Percentiles rank a stretch among this genome's conserved stretches.
Conservation (phyloP, 2,888 invertebrate genomes). For the Gandaritis pyraliata region DNA sequence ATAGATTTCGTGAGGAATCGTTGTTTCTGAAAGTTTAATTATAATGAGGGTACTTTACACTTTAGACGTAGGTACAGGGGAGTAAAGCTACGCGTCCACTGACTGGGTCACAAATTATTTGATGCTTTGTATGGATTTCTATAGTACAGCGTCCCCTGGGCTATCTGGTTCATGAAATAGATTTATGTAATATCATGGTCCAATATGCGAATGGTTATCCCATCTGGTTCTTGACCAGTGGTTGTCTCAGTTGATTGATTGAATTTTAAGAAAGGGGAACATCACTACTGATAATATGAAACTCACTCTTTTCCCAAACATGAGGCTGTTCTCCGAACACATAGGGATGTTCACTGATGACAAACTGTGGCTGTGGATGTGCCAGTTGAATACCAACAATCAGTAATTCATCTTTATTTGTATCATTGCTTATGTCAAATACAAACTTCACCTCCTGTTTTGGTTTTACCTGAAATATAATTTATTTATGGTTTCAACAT, state of each 20-base stretch:
- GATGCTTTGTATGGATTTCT: too few relatives aligned
- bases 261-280: too few relatives aligned
- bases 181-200: too few relatives aligned
- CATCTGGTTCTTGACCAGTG: too few relatives aligned
- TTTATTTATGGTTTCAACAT: background rate
- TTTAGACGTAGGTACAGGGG: too few relatives aligned
- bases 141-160: too few relatives aligned
- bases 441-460: constrained; percentile 55
- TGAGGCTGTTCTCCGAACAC: constrained; percentile 56
- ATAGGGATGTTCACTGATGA: constrained; percentile 56
- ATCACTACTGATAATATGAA: too few relatives aligned
- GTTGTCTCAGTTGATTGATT: too few relatives aligned
- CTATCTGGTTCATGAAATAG: too few relatives aligned
- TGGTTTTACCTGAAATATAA: constrained; percentile 58
- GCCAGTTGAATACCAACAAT: constrained; percentile 62
- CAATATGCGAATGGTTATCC: too few relatives aligned
- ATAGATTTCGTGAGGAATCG: constrained; percentile 50
- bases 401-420: constrained; percentile 56
- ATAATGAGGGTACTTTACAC: background rate
- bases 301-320: constrained; percentile 57
- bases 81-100: too few relatives aligned
- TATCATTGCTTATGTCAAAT: constrained; percentile 60
- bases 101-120: too few relatives aligned
- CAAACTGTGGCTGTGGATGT: constrained; percentile 66
- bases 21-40: constrained; percentile 52